A percentile compares a stretch with the other conserved stretches of the same genome.
phyloP scores from a whole-genome alignment of 2,797 vertebrate species.

The Glossophaga mutica region DNA sequence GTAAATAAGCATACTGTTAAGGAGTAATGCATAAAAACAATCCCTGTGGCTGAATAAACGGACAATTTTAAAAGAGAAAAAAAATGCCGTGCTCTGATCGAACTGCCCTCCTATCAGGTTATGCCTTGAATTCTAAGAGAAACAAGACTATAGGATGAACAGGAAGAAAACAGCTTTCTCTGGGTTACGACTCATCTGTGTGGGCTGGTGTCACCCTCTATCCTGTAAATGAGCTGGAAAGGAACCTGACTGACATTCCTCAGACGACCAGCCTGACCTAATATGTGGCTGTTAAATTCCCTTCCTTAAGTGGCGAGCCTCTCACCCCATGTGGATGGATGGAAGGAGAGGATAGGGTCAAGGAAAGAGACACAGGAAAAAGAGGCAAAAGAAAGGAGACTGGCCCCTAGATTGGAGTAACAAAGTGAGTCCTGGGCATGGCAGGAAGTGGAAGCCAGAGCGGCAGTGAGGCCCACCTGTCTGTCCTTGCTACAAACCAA shows the following conservation, averaged over 20 bases:
- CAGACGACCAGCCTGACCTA: background rate
- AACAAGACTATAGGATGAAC: background rate
- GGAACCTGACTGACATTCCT: background rate
- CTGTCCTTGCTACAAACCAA: background rate
- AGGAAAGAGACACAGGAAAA: background rate
- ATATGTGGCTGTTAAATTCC: background rate
- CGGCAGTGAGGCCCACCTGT: rapidly evolving
- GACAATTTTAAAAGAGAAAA: background rate
- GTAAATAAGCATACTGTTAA: constrained; percentile 45
- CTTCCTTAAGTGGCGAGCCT: background rate
- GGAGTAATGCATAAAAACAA: background rate
- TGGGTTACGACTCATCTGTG: background rate
- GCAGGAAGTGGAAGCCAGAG: background rate
- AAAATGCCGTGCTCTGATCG: background rate
- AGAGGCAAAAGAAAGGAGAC: background rate
- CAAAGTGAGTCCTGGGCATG: background rate
- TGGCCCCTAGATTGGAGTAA: rapidly evolving
- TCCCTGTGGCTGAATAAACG: background rate
- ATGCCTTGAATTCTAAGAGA: constrained; percentile 21
- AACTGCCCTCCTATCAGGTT: background rate
- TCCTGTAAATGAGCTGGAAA: background rate
- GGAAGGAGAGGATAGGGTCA: background rate
- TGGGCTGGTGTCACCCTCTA: background rate
- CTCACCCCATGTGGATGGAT: background rate
- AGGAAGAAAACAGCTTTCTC: background rate